These are phyloP conservation scores for Thermophis baileyi DNA, from an alignment of 2,113 vertebrate genomes.

Conservation along the genomic window DNA sequence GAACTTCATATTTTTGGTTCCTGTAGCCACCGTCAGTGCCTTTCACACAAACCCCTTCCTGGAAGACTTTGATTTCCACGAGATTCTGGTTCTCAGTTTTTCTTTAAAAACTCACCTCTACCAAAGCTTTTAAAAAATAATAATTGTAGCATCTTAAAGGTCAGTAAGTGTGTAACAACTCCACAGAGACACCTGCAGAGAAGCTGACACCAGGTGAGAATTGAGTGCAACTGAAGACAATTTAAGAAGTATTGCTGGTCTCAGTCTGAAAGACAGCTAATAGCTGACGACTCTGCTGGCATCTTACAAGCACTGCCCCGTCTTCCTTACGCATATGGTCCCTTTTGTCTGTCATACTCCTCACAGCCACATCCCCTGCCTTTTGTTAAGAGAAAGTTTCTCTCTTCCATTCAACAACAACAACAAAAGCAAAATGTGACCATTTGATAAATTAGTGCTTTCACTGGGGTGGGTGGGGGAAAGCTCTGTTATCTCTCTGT, in stretches of 20 bases:
- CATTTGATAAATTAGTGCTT: not conserved
- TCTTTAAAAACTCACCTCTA: not conserved
- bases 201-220: not conserved
- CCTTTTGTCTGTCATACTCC: not conserved
- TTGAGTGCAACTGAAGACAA: not conserved
- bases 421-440: not conserved
- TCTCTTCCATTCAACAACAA: not conserved
- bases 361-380: not conserved
- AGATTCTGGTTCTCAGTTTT: not conserved
- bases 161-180: not conserved
- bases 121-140: not conserved
- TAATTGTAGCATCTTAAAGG: not conserved
- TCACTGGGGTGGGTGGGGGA: not conserved
- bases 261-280: not conserved
- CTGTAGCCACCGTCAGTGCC: not conserved
- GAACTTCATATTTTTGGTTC: not conserved
- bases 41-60: not conserved
- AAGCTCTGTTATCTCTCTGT: not conserved
- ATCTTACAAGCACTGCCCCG: not conserved
- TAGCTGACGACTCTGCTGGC: not conserved
- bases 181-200: not conserved
- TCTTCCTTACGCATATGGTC: not conserved
- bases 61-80: not conserved
- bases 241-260: not conserved
- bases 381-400: not conserved